Base-by-base conservation (phyloP, 2,797 vertebrate species). In the Molossus alvarezi region DNA sequence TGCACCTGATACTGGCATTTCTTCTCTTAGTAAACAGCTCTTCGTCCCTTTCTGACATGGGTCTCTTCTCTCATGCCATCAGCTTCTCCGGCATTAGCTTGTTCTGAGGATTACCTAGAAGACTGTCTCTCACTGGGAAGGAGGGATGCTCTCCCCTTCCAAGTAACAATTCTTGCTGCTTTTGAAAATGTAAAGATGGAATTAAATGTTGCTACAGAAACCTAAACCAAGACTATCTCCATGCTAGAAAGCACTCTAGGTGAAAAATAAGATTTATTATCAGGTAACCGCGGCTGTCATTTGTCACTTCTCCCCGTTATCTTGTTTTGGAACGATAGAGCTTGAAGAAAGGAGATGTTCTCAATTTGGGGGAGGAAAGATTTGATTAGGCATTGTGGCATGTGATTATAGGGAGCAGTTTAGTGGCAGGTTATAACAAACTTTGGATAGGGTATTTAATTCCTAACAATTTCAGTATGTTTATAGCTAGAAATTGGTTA, bases 1-100 rank as follows among this genome's bases (percentile, higher is more conserved):
- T 97, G 98, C 95, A 97, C 98, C 97, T 98, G 97, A 86, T 84
- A 86, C 10, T 89, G 98, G 97, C 37, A 0, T 97, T 97, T 97
- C 97, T 51, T 97, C 88, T 87, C 91, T 14, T 5, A 71, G 96
- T 96, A 98, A 98, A 98, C 98, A 98, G 95, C 90, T 41, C 55
- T 83, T 90, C 2, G 69, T 97, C 86, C 95, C 82, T 88, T 71
- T 97, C 97, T 95, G 69, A 92, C 96, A 96, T 93, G 95, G 86
- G 75, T 65, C 89, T 95, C 88, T 94, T 91, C 85, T 90, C 97
- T 95, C 76, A 48, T 48, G 55, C 93, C 71, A 94, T 87, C 91
- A 94, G 97, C 77, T 89, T 97, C 58, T 98, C 94, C 85, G 86
- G 91, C 91, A 48, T 94, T 97, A 97, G 82, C 96, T 97, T 97